These are phyloP conservation scores for Diplazon laetatorius DNA, from an alignment of 2,888 invertebrate species.

Conservation along the genomic window DNA sequence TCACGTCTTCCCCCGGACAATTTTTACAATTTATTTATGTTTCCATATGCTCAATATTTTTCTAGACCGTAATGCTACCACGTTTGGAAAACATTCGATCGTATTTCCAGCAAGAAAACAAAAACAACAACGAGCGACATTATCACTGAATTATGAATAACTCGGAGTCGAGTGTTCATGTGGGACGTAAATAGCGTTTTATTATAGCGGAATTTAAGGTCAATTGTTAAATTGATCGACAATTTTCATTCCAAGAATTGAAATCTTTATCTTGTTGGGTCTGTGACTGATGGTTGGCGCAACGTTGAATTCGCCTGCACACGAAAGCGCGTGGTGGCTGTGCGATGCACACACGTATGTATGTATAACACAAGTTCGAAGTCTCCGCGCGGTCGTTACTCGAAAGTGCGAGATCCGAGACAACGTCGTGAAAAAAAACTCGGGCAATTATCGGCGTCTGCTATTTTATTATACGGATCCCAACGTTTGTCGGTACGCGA, in stretches of 20 bases:
- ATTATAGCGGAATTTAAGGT: constrained; percentile 79
- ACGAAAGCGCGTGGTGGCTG: too few species aligned
- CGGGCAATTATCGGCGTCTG: constrained; percentile 79
- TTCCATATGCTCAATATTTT: too few species aligned
- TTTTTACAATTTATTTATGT: not conserved
- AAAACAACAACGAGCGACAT: too few species aligned
- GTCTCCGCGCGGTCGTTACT: constrained; percentile 72
- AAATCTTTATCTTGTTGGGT: constrained; percentile 76
- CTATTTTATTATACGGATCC: constrained; percentile 75
- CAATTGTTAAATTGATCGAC: constrained; percentile 81
- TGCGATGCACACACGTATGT: too few species aligned
- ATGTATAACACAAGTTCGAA: constrained; percentile 5
- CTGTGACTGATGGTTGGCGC: too few species aligned
- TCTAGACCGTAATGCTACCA: too few species aligned
- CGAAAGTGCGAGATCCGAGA: constrained; percentile 71
- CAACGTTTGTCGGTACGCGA: constrained; percentile 68
- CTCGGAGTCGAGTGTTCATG: constrained; percentile 62
- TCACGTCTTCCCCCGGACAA: not conserved
- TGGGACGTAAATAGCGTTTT: constrained; percentile 76
- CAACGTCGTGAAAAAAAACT: constrained; percentile 77
- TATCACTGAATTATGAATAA: too few species aligned
- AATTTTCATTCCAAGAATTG: constrained; percentile 81
- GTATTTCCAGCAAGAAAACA: too few species aligned
- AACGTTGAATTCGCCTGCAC: too few species aligned
- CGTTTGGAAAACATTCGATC: not conserved